Percentiles rank a stretch among this genome's conserved stretches.
Conservation (phyloP, 1,140 invertebrate species). For the Drosophila lowei region DNA sequence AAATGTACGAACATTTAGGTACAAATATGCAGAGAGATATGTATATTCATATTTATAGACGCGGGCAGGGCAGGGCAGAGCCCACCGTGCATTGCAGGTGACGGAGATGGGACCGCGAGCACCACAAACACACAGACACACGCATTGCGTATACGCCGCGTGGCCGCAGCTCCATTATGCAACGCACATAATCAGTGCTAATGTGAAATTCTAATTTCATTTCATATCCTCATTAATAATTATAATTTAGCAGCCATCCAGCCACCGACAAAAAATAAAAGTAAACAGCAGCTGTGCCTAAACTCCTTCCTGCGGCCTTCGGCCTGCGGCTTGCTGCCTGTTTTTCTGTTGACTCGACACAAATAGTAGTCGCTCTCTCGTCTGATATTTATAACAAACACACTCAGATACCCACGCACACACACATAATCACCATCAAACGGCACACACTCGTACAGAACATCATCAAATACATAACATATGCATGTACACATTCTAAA, state of each 20-base stretch:
- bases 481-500: constrained; percentile 19
- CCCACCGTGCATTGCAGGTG: constrained; percentile 17
- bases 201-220: constrained; percentile 69
- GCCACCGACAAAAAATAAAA: constrained; percentile 16
- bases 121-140: neutral
- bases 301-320: neutral
- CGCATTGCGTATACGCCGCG: constrained; percentile 57
- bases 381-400: constrained; percentile 69
- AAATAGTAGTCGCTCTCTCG: constrained; percentile 57
- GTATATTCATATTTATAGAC: constrained; percentile 49
- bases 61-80: too few species aligned
- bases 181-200: constrained; percentile 62
- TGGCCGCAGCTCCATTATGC: constrained; percentile 56
- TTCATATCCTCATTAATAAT: constrained; percentile 72
- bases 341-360: constrained; percentile 53
- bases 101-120: constrained; percentile 3
- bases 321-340: neutral
- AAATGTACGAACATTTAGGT: constrained; percentile 6
- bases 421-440: constrained; percentile 13
- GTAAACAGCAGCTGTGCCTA: constrained; percentile 29
- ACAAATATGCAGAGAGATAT: constrained; percentile 7
- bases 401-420: constrained; percentile 19
- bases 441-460: constrained; percentile 5
- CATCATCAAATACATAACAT: constrained; percentile 20
- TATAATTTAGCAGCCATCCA: constrained; percentile 55